phyloP scores from a whole-genome alignment of 2,797 vertebrate species.

The Acestrorhynchus altus region DNA sequence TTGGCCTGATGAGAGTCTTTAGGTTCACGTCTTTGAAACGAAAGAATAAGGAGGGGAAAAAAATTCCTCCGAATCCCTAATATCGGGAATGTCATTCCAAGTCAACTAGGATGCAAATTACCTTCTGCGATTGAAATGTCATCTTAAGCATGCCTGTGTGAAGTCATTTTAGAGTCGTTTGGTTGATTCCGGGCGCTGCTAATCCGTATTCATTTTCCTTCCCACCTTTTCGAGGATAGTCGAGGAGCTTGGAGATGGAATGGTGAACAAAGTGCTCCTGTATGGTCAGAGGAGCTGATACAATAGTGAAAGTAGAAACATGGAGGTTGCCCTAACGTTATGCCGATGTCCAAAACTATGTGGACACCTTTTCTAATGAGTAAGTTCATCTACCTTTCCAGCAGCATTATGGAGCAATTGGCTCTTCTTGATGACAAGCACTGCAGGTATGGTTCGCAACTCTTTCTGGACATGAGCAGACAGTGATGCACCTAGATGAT shows the following conservation, averaged over 20 bases:
- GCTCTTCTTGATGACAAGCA: no score
- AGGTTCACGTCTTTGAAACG: slow-evolving; percentile 89
- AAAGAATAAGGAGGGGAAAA: slow-evolving; percentile 73
- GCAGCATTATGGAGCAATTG: no score
- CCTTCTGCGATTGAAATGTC: slow-evolving; percentile 98
- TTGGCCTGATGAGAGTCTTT: slow-evolving; percentile 88
- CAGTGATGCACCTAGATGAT: no score
- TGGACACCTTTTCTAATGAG: no score
- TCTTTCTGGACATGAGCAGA: no score
- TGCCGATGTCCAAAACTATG: no score
- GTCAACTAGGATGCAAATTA: slow-evolving; percentile 99
- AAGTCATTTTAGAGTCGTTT: slow-evolving; percentile 97
- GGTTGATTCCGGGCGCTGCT: slow-evolving; percentile 93
- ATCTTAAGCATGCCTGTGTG: slow-evolving; percentile 95
- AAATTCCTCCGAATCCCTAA: slow-evolving; percentile 88
- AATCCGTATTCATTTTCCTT: slow-evolving; percentile 98
- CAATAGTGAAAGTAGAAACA: no score
- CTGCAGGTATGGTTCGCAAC: no score
- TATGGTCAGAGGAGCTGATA: no score
- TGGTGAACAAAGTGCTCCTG: background rate
- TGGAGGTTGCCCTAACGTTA: no score
- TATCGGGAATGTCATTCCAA: slow-evolving; percentile 90
- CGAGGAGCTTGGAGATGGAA: slow-evolving; percentile 12
- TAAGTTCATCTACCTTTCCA: no score
- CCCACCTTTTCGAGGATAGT: slow-evolving; percentile 90